A percentile compares a stretch with the other conserved stretches of the same genome.
Conservation (phyloP, 1,140 invertebrate species). For the Drosophila ohnishii region DNA sequence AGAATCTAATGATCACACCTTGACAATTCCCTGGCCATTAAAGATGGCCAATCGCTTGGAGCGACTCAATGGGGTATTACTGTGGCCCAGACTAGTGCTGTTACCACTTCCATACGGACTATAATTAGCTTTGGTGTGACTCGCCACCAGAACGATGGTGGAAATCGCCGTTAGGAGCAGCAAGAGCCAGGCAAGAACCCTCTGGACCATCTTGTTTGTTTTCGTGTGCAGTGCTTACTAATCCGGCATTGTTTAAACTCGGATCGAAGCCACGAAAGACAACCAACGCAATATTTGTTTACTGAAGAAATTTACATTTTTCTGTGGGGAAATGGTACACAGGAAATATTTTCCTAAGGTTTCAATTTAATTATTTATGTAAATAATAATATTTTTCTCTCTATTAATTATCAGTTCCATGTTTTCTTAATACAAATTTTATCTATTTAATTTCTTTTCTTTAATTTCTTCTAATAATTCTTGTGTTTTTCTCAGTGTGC, state of each 20-base stretch:
- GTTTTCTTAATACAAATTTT: too few species aligned
- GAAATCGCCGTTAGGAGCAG: conserved; percentile 32
- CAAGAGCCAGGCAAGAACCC: conserved; percentile 4
- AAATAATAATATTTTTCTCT: not conserved
- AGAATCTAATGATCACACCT: conserved; percentile 36
- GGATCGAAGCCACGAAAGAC: conserved; percentile 4
- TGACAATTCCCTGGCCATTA: conserved; percentile 65
- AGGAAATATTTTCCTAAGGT: not conserved
- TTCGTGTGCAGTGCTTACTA: conserved; percentile 46
- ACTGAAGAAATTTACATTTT: conserved; percentile 52
- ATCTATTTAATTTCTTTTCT: too few species aligned
- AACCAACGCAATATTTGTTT: conserved; percentile 54
- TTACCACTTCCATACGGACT: conserved; percentile 3
- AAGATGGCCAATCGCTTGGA: conserved; percentile 68
- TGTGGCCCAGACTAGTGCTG: not conserved
- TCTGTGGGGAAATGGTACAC: conserved; percentile 1
- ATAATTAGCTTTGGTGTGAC: conserved; percentile 17
- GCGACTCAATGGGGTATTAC: conserved; percentile 25
- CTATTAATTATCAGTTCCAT: too few species aligned
- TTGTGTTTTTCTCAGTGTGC: conserved; percentile 1
- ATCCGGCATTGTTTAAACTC: conserved; percentile 15
- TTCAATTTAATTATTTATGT: not conserved
- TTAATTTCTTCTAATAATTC: not conserved
- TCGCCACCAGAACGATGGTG: conserved; percentile 14
- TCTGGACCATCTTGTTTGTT: conserved; percentile 54